These are phyloP conservation scores for Lutjanus campechanus DNA, from an alignment of 2,797 vertebrate species.

Conservation along the genomic window DNA sequence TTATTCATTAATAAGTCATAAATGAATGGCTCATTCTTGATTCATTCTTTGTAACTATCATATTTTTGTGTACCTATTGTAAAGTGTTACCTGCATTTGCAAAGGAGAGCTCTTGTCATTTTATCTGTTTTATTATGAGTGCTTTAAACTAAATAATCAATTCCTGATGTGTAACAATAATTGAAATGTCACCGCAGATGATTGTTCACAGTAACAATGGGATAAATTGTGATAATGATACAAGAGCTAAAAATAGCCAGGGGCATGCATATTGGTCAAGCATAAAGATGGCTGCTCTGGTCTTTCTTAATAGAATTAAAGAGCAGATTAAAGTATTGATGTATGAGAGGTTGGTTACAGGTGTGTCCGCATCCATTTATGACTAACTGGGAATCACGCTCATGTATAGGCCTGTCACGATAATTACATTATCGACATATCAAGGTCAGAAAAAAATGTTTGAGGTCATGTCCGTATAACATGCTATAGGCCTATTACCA, in stretches of 20 bases:
- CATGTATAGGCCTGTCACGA: too few species aligned
- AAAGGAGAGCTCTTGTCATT: not conserved
- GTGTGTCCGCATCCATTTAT: not conserved
- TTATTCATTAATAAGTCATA: too few species aligned
- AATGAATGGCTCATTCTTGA: too few species aligned
- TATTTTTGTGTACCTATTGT: too few species aligned
- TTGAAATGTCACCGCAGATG: not conserved
- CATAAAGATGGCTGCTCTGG: not conserved
- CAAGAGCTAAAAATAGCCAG: not conserved
- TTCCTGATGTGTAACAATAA: not conserved
- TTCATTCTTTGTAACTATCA: too few species aligned
- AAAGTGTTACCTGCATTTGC: not conserved
- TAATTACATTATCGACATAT: too few species aligned
- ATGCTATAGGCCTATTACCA: too few species aligned
- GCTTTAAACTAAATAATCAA: not conserved
- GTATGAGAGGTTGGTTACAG: not conserved
- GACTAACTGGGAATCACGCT: not conserved
- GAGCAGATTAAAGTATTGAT: not conserved
- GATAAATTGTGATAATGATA: slow-evolving; percentile 5
- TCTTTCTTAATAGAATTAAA: not conserved
- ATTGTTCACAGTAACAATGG: not conserved
- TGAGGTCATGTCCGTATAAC: too few species aligned
- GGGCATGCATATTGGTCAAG: not conserved
- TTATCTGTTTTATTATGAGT: not conserved
- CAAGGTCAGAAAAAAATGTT: too few species aligned